These are phyloP conservation scores for Eira barbara DNA, from an alignment of 2,113 vertebrate species.

Conservation along the genomic window DNA sequence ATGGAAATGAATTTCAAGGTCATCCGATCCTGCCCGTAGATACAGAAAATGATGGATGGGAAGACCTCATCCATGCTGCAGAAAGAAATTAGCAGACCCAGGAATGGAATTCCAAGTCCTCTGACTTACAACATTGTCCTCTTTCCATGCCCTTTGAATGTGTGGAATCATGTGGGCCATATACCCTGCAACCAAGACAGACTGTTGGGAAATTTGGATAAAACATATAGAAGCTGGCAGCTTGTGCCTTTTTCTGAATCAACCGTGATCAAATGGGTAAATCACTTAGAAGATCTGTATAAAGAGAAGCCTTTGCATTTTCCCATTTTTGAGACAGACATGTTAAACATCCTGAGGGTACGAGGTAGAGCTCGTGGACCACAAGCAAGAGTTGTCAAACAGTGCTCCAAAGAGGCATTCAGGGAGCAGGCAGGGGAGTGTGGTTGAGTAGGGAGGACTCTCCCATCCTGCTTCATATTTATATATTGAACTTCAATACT, in stretches of 20 bases:
- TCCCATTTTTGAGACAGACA: accelerated
- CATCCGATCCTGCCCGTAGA: not conserved
- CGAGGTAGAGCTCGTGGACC: not conserved
- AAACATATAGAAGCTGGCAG: not conserved
- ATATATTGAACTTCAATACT: not conserved
- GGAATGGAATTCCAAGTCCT: not conserved
- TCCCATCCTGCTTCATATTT: not conserved
- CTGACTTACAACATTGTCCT: not conserved
- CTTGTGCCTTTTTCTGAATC: not conserved
- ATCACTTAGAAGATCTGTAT: not conserved
- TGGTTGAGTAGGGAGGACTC: not conserved
- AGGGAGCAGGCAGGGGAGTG: too few relatives aligned
- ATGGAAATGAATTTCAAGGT: not conserved
- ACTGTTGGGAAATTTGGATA: not conserved
- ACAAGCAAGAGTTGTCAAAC: not conserved
- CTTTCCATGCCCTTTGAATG: not conserved
- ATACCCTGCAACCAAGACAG: not conserved
- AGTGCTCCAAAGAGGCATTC: not conserved
- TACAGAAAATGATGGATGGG: not conserved
- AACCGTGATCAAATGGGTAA: not conserved
- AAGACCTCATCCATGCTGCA: not conserved
- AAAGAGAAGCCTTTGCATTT: not conserved
- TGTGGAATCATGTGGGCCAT: not conserved
- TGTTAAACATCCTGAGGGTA: not conserved
- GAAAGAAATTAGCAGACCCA: not conserved